phyloP scores from a whole-genome alignment of 2,797 vertebrate genomes.

The Yasuhikotakia modesta region DNA sequence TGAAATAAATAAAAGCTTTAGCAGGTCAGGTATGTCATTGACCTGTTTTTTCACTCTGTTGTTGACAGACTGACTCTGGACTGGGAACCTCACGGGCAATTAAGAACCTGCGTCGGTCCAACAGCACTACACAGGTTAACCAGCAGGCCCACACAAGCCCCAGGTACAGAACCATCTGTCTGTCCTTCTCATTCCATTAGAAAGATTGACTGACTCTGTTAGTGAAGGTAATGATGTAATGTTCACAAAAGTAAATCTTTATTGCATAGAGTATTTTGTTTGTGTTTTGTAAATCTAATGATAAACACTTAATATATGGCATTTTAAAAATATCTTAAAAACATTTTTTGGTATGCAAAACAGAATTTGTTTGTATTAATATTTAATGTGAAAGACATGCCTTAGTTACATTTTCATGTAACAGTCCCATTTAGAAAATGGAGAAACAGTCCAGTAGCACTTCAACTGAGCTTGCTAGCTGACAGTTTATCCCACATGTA shows the following conservation, averaged over 20 bases:
- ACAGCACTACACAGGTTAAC: constrained; percentile 89
- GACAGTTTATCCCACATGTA: constrained; percentile 13
- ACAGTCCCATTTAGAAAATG: constrained; percentile 20
- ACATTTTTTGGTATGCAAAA: background rate
- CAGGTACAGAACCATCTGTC: constrained; percentile 74
- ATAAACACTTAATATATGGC: no score
- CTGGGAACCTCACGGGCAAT: constrained; percentile 77
- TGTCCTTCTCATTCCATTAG: background rate
- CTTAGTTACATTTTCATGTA: background rate
- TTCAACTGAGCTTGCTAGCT: background rate
- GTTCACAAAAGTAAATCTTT: background rate
- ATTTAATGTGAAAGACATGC: background rate
- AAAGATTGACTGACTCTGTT: background rate
- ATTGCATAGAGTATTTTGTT: no score
- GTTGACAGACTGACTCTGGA: constrained; percentile 75
- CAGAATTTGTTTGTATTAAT: background rate
- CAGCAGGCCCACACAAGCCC: constrained; percentile 72
- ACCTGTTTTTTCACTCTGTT: constrained; percentile 18
- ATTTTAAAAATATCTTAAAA: no score
- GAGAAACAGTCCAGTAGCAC: background rate
- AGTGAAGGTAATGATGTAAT: background rate
- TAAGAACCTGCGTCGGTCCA: constrained; percentile 91
- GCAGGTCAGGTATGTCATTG: background rate
- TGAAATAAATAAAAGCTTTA: background rate
- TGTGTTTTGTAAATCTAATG: no score